These are phyloP conservation scores for Lathronympha strigana DNA, from an alignment of 2,888 invertebrate species.

Conservation along the genomic window DNA sequence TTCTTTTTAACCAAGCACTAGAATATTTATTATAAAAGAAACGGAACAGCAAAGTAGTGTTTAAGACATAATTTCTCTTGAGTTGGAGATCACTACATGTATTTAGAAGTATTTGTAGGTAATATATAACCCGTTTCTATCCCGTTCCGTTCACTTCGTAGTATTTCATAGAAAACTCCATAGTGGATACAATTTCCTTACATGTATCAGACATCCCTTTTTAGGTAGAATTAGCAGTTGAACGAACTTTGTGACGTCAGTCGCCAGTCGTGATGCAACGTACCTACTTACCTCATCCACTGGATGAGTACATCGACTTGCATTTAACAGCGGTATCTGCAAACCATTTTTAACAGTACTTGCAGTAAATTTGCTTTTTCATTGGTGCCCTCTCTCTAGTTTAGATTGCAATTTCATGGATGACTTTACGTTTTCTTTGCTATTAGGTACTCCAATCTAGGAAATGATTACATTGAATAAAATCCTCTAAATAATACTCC, in stretches of 20 bases:
- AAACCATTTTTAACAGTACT: conserved; percentile 10
- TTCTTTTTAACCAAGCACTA: no score
- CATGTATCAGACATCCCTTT: conserved; percentile 26
- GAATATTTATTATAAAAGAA: no score
- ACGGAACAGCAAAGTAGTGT: no score
- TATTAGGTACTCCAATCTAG: not conserved
- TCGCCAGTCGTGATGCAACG: conserved; percentile 29
- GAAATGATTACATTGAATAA: not conserved
- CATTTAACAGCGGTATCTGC: conserved; percentile 25
- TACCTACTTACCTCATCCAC: conserved; percentile 18
- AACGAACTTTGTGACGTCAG: conserved; percentile 40
- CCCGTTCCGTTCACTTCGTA: no score
- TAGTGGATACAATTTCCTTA: no score
- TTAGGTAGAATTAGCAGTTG: conserved; percentile 35
- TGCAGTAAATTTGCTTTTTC: not conserved
- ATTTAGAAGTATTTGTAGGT: no score
- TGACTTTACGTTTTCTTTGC: not conserved
- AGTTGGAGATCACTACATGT: no score
- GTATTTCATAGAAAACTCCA: no score
- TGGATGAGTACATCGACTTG: conserved; percentile 37
- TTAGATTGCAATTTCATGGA: not conserved
- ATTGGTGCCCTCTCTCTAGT: not conserved
- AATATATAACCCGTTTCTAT: no score
- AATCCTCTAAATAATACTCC: not conserved
- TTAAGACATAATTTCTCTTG: no score